Evolutionary conservation across 2,888 invertebrate genomes (phyloP).

Genomic region (Ceriagrion tenellum): DNA sequence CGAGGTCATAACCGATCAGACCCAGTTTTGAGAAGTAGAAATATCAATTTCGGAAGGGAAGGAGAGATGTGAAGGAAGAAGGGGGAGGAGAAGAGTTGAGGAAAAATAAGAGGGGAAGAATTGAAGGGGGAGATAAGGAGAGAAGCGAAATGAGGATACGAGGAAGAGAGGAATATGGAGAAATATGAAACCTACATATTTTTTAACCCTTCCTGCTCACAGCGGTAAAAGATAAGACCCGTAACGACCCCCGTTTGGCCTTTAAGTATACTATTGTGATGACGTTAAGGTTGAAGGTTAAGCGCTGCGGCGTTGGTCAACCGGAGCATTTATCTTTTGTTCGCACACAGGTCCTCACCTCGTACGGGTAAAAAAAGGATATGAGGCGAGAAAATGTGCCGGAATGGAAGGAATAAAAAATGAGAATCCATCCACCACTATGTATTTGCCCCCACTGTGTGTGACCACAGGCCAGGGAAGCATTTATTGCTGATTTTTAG

Average conservation of each 20-base stretch:
- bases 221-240: constrained; percentile 7
- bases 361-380: background rate
- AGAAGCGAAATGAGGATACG: background rate
- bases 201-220: background rate
- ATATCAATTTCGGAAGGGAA: background rate
- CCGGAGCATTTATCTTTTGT: constrained; percentile 25
- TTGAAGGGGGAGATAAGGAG: background rate
- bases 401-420: background rate
- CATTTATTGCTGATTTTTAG: background rate
- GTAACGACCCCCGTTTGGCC: constrained; percentile 12
- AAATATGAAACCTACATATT: background rate
- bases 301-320: constrained; percentile 34
- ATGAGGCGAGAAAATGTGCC: background rate
- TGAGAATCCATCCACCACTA: background rate
- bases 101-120: background rate
- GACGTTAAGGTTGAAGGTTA: constrained; percentile 28
- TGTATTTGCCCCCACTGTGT: background rate
- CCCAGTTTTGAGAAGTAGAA: background rate
- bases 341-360: background rate
- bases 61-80: background rate
- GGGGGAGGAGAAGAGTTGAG: background rate
- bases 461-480: background rate
- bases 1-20: constrained; percentile 17
- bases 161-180: background rate
- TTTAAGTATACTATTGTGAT: constrained; percentile 46